A percentile compares a stretch with the other conserved stretches of the same genome.
These are phyloP conservation scores for Potorous gilbertii DNA, from an alignment of 2,797 vertebrate species.

Conservation along the genomic window DNA sequence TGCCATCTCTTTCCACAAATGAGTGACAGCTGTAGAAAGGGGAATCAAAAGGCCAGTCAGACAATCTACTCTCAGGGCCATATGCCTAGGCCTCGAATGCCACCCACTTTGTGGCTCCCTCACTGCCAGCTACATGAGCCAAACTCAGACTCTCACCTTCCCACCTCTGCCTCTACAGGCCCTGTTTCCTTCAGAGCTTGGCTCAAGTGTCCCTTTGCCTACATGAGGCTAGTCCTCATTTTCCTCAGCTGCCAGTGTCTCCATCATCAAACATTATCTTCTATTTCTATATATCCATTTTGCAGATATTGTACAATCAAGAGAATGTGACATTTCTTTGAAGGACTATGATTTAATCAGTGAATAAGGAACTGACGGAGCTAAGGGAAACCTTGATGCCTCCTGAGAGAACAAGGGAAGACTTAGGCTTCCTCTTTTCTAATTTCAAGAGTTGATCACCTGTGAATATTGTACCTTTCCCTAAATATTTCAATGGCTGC, in stretches of 20 bases:
- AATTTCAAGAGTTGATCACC: not conserved
- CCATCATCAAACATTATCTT: not conserved
- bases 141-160: not conserved
- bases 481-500: not conserved
- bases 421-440: not conserved
- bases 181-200: not conserved
- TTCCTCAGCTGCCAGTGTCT: not conserved
- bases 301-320: not conserved
- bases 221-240: not conserved
- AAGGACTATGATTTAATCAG: too few species aligned
- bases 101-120: not conserved
- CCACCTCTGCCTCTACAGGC: not conserved
- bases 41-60: conserved; percentile 23
- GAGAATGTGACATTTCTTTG: not conserved
- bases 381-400: not conserved
- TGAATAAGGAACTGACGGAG: too few species aligned
- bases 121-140: not conserved
- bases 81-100: not conserved
- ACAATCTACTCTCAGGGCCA: conserved; percentile 41
- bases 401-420: not conserved
- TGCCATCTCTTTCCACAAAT: conserved; percentile 37
- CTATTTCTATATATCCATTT: not conserved
- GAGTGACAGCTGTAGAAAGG: conserved; percentile 25
- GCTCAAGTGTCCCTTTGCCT: not conserved
- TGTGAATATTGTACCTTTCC: not conserved